A percentile compares a stretch with the other conserved stretches of the same genome.
Conservation (phyloP, 64 coral and sea anemone genomes). For the Stichodactyla helianthus region DNA sequence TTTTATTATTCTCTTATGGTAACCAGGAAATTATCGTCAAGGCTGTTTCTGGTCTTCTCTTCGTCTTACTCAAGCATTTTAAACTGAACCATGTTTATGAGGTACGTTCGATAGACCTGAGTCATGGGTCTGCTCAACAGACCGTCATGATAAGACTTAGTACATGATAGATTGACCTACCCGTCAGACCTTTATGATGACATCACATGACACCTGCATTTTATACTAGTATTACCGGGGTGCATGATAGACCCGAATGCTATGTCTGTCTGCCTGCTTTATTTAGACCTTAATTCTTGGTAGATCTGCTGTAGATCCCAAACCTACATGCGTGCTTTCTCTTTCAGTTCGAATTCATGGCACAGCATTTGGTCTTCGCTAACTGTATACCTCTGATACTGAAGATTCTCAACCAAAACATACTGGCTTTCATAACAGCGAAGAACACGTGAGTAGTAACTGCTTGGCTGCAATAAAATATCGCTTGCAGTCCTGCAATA, state of each 20-base stretch:
- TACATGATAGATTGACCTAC: not conserved
- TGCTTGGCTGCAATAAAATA: too few relatives aligned
- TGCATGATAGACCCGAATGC: not conserved
- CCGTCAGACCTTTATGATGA: not conserved
- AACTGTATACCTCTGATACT: slow-evolving; percentile 98
- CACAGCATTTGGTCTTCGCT: slow-evolving; percentile 90
- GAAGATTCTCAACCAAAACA: slow-evolving; percentile 95
- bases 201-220: not conserved
- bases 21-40: slow-evolving; percentile 92
- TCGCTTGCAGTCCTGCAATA: too few relatives aligned
- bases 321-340: not conserved
- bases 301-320: not conserved
- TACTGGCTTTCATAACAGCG: slow-evolving; percentile 83
- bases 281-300: not conserved
- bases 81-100: slow-evolving; percentile 92
- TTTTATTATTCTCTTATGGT: not conserved
- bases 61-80: slow-evolving; percentile 89
- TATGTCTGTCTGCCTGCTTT: not conserved
- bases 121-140: too few relatives aligned
- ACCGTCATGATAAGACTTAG: not conserved
- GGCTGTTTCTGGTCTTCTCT: slow-evolving; percentile 78
- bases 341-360: slow-evolving; percentile 92
- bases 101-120: slow-evolving; percentile 23
- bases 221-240: not conserved
- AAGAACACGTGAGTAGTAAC: slow-evolving; percentile 85